Conservation (phyloP, 2,888 invertebrate species). For the Hemaris fuciformis region DNA sequence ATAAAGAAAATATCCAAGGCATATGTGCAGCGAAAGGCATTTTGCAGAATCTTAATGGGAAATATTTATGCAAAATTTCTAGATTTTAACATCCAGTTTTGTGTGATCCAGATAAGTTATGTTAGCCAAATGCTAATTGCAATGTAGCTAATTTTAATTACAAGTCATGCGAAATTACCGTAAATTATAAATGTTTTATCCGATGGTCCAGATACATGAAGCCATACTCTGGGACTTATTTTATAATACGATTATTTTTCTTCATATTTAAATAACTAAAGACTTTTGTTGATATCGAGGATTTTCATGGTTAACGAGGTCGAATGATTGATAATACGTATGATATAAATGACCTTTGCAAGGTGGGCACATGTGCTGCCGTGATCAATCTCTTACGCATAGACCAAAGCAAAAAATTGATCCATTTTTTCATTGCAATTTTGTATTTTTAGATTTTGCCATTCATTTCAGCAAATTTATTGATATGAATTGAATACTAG, state of each 20-base stretch:
- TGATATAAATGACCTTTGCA: neutral
- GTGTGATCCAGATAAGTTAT: neutral
- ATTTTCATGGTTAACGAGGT: neutral
- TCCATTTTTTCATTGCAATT: too few relatives aligned
- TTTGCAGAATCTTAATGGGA: neutral
- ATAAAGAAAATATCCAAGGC: neutral
- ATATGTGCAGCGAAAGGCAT: neutral
- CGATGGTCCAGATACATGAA: too few relatives aligned
- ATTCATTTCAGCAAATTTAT: too few relatives aligned
- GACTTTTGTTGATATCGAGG: neutral
- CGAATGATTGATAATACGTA: neutral
- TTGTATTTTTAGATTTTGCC: too few relatives aligned
- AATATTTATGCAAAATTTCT: neutral
- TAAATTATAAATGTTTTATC: too few relatives aligned
- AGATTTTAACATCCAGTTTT: neutral
- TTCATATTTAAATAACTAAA: neutral
- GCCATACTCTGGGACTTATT: too few relatives aligned
- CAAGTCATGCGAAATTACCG: too few relatives aligned
- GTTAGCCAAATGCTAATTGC: neutral
- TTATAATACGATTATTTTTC: neutral
- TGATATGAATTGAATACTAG: too few relatives aligned
- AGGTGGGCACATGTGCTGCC: neutral
- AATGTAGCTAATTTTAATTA: neutral
- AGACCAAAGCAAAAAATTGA: neutral
- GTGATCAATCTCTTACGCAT: neutral